Percentiles rank a stretch among this genome's conserved stretches.
These are phyloP conservation scores for Pungitius pungitius DNA, from an alignment of 2,113 vertebrate species.

Conservation along the genomic window DNA sequence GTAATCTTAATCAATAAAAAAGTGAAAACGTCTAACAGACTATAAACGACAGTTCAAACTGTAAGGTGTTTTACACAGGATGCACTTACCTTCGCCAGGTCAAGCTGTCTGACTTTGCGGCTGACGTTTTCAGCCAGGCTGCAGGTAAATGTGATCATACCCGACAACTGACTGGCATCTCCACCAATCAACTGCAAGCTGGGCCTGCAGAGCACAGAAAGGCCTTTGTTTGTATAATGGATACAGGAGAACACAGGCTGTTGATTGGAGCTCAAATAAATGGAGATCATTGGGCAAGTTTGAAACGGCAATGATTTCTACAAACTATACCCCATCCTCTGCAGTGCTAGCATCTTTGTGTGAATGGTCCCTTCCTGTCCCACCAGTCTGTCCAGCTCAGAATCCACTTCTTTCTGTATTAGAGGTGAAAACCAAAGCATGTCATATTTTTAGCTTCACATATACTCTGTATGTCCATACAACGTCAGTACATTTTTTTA, in stretches of 20 bases:
- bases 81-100: slow-evolving; percentile 90
- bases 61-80: not conserved
- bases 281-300: not conserved
- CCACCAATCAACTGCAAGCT: slow-evolving; percentile 95
- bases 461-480: not conserved
- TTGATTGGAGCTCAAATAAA: not conserved
- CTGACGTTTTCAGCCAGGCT: slow-evolving; percentile 97
- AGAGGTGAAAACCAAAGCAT: slow-evolving; percentile 18
- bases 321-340: slow-evolving; percentile 89
- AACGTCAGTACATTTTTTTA: not conserved
- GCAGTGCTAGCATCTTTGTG: slow-evolving; percentile 92
- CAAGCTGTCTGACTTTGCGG: slow-evolving; percentile 95
- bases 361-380: slow-evolving; percentile 88
- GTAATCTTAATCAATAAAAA: not conserved
- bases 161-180: slow-evolving; percentile 93
- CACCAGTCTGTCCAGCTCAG: slow-evolving; percentile 87
- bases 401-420: slow-evolving; percentile 86
- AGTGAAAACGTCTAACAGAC: not conserved
- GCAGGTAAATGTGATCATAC: slow-evolving; percentile 98
- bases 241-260: not conserved
- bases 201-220: slow-evolving; percentile 80
- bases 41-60: not conserved
- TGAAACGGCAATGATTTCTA: slow-evolving; percentile 48
- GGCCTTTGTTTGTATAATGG: not conserved
- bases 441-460: not conserved